These are phyloP conservation scores for Dryadula phaetusa DNA, from an alignment of 2,888 invertebrate species.

Conservation along the genomic window DNA sequence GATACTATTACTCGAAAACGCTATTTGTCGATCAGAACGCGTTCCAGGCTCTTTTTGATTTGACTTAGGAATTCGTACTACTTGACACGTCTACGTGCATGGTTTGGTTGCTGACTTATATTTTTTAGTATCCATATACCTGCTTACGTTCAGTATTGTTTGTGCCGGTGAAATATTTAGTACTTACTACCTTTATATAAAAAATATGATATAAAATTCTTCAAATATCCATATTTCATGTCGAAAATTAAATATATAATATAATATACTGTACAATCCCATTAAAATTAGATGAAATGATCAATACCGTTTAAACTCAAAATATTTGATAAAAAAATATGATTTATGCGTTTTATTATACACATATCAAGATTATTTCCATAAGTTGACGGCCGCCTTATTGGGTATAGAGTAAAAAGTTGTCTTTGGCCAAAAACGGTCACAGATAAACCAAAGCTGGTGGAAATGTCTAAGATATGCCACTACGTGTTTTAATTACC, in stretches of 20 bases:
- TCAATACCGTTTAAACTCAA: slow-evolving; percentile 39
- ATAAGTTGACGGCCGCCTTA: slow-evolving; percentile 60
- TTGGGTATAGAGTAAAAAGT: slow-evolving; percentile 64
- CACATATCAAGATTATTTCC: slow-evolving; percentile 70
- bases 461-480: slow-evolving; percentile 69
- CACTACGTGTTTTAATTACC: slow-evolving; percentile 55
- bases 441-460: slow-evolving; percentile 60
- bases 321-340: slow-evolving; percentile 45
- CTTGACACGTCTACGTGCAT: slow-evolving; percentile 19
- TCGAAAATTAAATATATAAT: neutral
- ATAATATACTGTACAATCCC: neutral
- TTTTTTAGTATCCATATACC: neutral
- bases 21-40: slow-evolving; percentile 41
- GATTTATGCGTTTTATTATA: slow-evolving; percentile 50
- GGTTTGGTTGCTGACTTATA: neutral
- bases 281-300: slow-evolving; percentile 38
- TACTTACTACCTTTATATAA: no score
- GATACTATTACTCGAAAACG: slow-evolving; percentile 40
- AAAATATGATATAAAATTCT: no score
- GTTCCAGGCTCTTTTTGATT: slow-evolving; percentile 37
- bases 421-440: slow-evolving; percentile 62
- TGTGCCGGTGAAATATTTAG: neutral
- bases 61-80: slow-evolving; percentile 22
- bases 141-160: neutral
- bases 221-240: no score